Evolutionary conservation across 2,113 vertebrate species (phyloP).

Genomic region (Amphilophus citrinellus): DNA sequence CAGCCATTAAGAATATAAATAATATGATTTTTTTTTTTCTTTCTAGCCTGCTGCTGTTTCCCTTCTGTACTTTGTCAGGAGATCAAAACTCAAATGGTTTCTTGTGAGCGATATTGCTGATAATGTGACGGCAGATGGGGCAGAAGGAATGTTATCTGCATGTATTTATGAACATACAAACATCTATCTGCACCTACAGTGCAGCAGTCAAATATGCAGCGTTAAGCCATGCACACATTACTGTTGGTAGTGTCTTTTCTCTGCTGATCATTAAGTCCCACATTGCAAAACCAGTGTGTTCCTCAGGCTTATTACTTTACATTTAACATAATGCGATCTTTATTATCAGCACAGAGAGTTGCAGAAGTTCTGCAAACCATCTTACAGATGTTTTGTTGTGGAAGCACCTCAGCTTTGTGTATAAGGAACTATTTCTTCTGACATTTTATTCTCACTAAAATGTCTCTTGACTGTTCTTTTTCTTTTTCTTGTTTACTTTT

Average conservation of each 20-base stretch:
- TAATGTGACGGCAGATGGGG: background rate
- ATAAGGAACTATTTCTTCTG: background rate
- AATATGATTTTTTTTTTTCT: background rate
- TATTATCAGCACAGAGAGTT: background rate
- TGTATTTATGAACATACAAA: conserved; percentile 20
- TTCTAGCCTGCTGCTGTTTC: background rate
- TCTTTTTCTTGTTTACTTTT: background rate
- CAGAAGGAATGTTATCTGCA: conserved; percentile 32
- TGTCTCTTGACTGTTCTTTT: background rate
- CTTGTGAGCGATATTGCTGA: conserved; percentile 26
- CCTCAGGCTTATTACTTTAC: background rate
- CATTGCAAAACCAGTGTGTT: background rate
- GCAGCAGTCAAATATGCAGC: background rate
- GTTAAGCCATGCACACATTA: background rate
- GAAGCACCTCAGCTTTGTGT: background rate
- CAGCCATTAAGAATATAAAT: background rate
- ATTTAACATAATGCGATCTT: background rate
- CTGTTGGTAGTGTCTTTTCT: rapidly evolving
- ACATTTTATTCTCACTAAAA: rapidly evolving
- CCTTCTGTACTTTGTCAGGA: background rate
- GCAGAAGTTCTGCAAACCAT: background rate
- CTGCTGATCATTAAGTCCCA: background rate
- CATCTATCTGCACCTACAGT: conserved; percentile 1
- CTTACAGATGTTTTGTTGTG: rapidly evolving
- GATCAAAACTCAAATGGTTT: conserved; percentile 8